Evolutionary conservation across 1,140 invertebrate genomes (phyloP).

Genomic region (Drosophila subobscura): DNA sequence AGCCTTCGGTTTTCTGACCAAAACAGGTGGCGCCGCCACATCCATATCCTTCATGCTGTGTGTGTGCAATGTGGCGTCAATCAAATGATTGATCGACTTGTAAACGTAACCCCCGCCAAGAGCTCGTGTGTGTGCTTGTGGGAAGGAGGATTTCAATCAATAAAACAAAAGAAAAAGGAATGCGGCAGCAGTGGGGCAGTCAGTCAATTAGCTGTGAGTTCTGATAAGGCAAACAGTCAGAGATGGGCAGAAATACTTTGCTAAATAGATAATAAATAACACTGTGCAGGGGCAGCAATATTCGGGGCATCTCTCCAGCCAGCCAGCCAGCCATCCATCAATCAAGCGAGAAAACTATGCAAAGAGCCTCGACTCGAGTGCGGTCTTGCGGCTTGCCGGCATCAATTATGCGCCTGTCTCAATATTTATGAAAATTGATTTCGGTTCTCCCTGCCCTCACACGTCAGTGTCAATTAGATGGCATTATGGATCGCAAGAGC

Average conservation of each 20-base stretch:
- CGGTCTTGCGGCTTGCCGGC: slow-evolving; percentile 34
- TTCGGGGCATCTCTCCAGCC: slow-evolving; percentile 11
- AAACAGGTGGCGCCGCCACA: slow-evolving; percentile 55
- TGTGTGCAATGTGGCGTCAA: slow-evolving; percentile 57
- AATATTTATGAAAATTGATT: slow-evolving; percentile 82
- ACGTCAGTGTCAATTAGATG: slow-evolving; percentile 74
- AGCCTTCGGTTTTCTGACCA: slow-evolving; percentile 42
- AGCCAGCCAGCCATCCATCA: slow-evolving; percentile 36
- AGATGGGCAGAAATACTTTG: slow-evolving; percentile 47
- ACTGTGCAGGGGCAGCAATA: slow-evolving; percentile 35
- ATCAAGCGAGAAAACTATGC: slow-evolving; percentile 63
- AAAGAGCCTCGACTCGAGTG: slow-evolving; percentile 50
- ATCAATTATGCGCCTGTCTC: slow-evolving; percentile 79
- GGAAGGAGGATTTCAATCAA: slow-evolving; percentile 69
- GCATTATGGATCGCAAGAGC: slow-evolving; percentile 41
- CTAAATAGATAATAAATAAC: slow-evolving; percentile 75
- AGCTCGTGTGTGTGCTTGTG: background rate
- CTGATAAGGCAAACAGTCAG: slow-evolving; percentile 39
- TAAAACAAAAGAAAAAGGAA: slow-evolving; percentile 71
- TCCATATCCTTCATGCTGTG: slow-evolving; percentile 51
- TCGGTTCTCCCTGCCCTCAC: slow-evolving; percentile 52
- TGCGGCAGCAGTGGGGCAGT: slow-evolving; percentile 41
- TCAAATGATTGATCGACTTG: slow-evolving; percentile 77
- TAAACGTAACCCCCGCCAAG: slow-evolving; percentile 12
- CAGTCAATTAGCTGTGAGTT: slow-evolving; percentile 78